Conservation (phyloP, 2,797 vertebrate genomes). For the Protonibea diacanthus region DNA sequence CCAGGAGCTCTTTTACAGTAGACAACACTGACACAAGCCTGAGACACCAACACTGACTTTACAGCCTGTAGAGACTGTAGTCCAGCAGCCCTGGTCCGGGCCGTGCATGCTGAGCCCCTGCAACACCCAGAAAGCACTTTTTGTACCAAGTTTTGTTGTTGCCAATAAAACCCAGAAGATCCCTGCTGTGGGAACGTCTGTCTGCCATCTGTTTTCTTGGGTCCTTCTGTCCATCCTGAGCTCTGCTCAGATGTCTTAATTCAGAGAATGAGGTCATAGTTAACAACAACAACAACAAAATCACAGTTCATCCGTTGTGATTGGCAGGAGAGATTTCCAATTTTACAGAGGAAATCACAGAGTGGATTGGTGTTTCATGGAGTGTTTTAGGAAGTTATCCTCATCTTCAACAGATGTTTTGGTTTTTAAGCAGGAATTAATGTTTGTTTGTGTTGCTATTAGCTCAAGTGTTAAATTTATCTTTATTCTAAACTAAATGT, state of each 20-base stretch:
- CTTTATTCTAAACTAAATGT: no score
- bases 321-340: conserved; percentile 31
- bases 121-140: conserved; percentile 64
- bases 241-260: conserved; percentile 43
- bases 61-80: not conserved
- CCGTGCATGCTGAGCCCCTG: conserved; percentile 65
- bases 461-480: not conserved
- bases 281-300: conserved; percentile 16
- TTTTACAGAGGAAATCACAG: conserved; percentile 25
- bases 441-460: conserved; percentile 18
- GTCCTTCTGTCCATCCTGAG: conserved; percentile 19
- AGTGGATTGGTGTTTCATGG: conserved; percentile 46
- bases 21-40: not conserved
- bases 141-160: conserved; percentile 76
- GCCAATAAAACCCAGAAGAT: conserved; percentile 74
- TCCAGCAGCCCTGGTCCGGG: conserved; percentile 34
- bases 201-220: conserved; percentile 59
- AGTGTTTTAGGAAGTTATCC: conserved; percentile 14
- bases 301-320: conserved; percentile 11
- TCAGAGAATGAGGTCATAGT: conserved; percentile 22
- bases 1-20: not conserved
- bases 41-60: not conserved
- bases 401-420: conserved; percentile 49
- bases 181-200: conserved; percentile 60
- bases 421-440: conserved; percentile 17